phyloP scores from a whole-genome alignment of 2,113 vertebrate species.

The Nyctereutes procyonoides region DNA sequence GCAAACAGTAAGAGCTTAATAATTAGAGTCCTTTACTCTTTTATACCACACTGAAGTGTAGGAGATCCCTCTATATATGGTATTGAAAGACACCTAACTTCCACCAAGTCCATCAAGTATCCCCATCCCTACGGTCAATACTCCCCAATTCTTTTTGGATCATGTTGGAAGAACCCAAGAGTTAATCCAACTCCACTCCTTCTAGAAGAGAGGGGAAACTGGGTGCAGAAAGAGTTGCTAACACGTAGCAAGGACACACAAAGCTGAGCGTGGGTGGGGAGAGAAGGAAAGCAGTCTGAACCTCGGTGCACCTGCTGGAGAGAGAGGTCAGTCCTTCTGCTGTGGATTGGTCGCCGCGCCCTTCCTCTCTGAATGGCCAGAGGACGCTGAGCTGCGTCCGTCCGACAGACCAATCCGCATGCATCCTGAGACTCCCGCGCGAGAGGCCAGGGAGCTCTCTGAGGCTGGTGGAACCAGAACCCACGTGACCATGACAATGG shows the following conservation, averaged over 20 bases:
- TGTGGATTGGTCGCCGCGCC: background rate
- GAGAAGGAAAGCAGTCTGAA: background rate
- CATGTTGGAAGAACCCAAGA: background rate
- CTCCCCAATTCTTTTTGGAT: background rate
- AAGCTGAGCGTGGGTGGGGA: background rate
- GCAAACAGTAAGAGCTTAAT: background rate
- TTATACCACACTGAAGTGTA: background rate
- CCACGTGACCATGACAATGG: background rate
- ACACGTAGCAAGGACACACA: background rate
- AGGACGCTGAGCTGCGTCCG: background rate
- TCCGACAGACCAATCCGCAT: conserved; percentile 4
- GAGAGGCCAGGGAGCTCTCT: background rate
- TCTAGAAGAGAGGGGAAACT: background rate
- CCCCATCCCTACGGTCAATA: background rate
- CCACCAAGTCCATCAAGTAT: background rate
- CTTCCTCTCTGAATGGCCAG: background rate
- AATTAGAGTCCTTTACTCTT: background rate
- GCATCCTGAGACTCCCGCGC: background rate
- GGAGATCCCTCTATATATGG: background rate
- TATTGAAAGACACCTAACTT: background rate
- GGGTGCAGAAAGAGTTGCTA: background rate
- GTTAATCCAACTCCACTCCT: background rate
- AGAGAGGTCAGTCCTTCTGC: background rate
- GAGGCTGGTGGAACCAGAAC: background rate
- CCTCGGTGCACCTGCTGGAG: background rate